These are phyloP conservation scores for Gavia stellata DNA, from an alignment of 2,113 vertebrate species.

Conservation along the genomic window DNA sequence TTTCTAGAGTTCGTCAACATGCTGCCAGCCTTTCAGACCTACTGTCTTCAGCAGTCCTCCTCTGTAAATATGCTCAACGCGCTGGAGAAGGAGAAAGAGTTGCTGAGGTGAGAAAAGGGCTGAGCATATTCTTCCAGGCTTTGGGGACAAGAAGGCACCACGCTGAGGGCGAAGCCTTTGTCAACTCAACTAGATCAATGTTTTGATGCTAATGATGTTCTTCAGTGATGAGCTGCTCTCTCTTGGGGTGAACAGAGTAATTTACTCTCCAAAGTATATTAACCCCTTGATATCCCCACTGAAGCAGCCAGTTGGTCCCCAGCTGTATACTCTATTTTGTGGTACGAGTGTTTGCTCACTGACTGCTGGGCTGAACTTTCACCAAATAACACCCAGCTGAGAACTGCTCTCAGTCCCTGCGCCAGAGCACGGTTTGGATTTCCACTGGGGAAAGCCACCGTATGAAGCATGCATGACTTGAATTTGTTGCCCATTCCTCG, in stretches of 20 bases:
- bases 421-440: background rate
- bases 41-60: slow-evolving; percentile 89
- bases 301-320: background rate
- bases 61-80: slow-evolving; percentile 87
- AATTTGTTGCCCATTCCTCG: background rate
- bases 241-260: background rate
- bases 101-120: slow-evolving; percentile 79
- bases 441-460: background rate
- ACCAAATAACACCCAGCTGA: background rate
- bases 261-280: background rate
- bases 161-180: background rate
- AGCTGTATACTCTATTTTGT: background rate
- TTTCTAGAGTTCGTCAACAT: slow-evolving; percentile 92
- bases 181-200: background rate
- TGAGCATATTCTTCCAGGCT: background rate
- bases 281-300: background rate
- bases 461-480: background rate
- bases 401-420: background rate
- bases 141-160: background rate
- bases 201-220: background rate
- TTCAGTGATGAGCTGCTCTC: background rate
- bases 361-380: background rate
- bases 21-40: slow-evolving; percentile 93
- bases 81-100: slow-evolving; percentile 91
- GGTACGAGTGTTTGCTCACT: background rate